These are phyloP conservation scores for Vireo altiloquus DNA, from an alignment of 2,113 vertebrate species.

Conservation along the genomic window DNA sequence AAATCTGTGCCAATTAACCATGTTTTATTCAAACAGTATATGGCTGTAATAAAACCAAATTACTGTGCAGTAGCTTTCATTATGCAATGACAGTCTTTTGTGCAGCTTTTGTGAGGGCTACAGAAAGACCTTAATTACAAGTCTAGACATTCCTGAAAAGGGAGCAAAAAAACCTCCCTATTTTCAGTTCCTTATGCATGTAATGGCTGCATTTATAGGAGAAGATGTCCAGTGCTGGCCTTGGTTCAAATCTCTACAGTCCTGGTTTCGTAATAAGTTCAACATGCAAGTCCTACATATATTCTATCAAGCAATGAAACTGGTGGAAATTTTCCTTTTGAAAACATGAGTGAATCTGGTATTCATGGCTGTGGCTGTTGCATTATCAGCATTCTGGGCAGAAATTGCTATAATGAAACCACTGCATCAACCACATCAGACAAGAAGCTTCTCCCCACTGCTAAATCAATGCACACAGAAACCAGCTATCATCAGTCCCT, in stretches of 20 bases:
- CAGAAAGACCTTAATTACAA: slow-evolving; percentile 56
- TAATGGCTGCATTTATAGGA: background rate
- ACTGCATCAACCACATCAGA: background rate
- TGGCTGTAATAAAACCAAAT: slow-evolving; percentile 63
- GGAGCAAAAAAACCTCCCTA: background rate
- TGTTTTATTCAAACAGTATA: slow-evolving; percentile 36
- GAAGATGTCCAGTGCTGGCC: background rate
- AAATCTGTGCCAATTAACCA: slow-evolving; percentile 57
- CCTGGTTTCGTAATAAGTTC: background rate
- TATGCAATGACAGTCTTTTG: slow-evolving; percentile 44
- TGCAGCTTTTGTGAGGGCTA: slow-evolving; percentile 40
- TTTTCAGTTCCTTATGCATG: background rate
- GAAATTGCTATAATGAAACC: background rate
- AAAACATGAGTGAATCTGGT: background rate
- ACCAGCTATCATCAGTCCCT: too few relatives aligned
- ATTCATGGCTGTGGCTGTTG: background rate
- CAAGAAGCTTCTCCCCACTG: background rate
- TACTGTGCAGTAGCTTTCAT: slow-evolving; percentile 44
- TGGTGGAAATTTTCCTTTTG: background rate
- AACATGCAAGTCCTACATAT: background rate
- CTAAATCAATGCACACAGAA: background rate
- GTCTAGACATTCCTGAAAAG: slow-evolving; percentile 60
- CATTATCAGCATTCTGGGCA: background rate
- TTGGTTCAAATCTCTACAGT: background rate
- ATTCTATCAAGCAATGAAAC: background rate